Base-by-base conservation (phyloP, 2,888 invertebrate genomes). In the Apotomis capreana region DNA sequence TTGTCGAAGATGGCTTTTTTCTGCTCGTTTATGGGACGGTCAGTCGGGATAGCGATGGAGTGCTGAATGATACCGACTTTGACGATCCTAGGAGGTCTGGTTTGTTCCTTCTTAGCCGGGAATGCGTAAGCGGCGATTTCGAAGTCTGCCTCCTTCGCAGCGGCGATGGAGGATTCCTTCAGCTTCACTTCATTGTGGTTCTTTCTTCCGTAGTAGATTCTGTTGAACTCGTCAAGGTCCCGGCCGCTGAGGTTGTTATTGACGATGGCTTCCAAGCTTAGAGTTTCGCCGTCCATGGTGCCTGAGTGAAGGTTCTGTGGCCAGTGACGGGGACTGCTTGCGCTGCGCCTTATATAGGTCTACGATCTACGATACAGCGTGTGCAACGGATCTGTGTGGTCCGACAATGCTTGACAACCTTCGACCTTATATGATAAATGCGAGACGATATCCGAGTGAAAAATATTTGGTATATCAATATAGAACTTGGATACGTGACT, bases 11-110 rank as follows among this genome's bases (percentile, higher is more conserved):
- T 94, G 1, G 97, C 97, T 79, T 95, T 95, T 75, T 97, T 95
- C 92, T 99, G 98, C 69, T 96, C 95, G 57, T 92, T 92, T 58
- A 99, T 90, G 0, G 97, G 95, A 0, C 95, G 95, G 26, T 95
- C 95, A 0, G 99, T 98, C 0, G 97, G 95, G 9, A 95, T 84
- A 0, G 96, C 97, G 64, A 97, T 97, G 68, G 96, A 94, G 85
- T 99, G 96, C 89, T 99, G 99, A 78, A 99, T 96, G 52, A 97
- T 91, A 4, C 97, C 99, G 8, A 98, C 95, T 76, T 97, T 95
- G 3, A 99, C 97, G 55, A 96, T 88, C 73, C 97, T 94, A 0
- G 96, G 95, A 0, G 95, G 88, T 61, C 98, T 94, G 13, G 93
- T 92, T 65, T 91, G 89, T 76, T 93, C 92, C 73, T 88, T 85